Evolutionary conservation across 2,888 invertebrate genomes (phyloP).

Genomic region (Chrysolina americana): DNA sequence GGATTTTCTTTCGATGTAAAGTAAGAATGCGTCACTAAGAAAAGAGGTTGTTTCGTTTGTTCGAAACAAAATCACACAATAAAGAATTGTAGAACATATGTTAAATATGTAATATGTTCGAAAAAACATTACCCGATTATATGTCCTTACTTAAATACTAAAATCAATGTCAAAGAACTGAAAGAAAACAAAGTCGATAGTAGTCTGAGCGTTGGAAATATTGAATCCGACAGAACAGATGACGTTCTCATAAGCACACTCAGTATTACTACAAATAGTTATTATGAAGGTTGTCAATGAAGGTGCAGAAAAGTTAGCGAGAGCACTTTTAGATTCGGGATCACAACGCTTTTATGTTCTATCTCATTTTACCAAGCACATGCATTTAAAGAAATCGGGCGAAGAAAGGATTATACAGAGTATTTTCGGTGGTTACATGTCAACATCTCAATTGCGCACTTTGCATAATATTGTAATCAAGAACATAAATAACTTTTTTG

Average conservation of each 20-base stretch:
- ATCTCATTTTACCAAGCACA: neutral
- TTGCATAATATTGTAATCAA: neutral
- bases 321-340: slow-evolving; percentile 14
- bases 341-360: slow-evolving; percentile 14
- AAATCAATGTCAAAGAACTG: slow-evolving; percentile 1
- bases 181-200: slow-evolving; percentile 22
- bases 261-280: slow-evolving; percentile 21
- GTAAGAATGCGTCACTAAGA: no score
- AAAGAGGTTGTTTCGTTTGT: no score
- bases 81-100: slow-evolving; percentile 1
- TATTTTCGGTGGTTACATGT: neutral
- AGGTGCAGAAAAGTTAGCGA: no score
- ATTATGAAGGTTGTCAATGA: slow-evolving; percentile 16
- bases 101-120: slow-evolving; percentile 22
- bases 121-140: slow-evolving; percentile 12
- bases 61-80: neutral
- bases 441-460: neutral
- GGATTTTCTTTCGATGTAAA: slow-evolving; percentile 14
- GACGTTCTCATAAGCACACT: slow-evolving; percentile 6
- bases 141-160: slow-evolving; percentile 14
- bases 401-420: neutral
- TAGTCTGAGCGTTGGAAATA: neutral
- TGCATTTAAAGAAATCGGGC: slow-evolving; percentile 5
- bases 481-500: neutral
- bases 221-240: neutral